Percentiles rank a stretch among this genome's conserved stretches.
These are phyloP conservation scores for Corydoras sp. DNA, from an alignment of 2,113 vertebrate genomes.

Conservation along the genomic window DNA sequence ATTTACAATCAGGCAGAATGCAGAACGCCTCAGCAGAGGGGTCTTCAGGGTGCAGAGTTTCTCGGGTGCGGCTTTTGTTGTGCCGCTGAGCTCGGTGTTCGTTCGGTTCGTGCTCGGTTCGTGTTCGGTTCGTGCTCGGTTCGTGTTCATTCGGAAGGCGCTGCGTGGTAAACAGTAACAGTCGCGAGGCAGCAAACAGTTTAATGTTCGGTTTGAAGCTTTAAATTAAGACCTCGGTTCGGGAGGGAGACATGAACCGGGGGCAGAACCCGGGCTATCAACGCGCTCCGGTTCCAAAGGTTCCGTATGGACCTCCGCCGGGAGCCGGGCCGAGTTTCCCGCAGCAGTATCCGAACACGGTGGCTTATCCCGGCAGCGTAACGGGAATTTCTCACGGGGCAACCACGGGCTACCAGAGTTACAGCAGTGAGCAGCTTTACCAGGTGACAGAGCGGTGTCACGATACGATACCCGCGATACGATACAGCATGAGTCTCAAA, in stretches of 20 bases:
- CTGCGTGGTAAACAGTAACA: too few relatives aligned
- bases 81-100: too few relatives aligned
- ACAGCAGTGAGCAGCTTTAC: constrained; percentile 18
- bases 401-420: background rate
- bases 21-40: background rate
- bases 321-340: constrained; percentile 3
- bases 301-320: constrained; percentile 1
- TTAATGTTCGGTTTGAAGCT: too few relatives aligned
- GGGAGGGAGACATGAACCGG: constrained; percentile 18
- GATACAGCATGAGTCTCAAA: too few relatives aligned
- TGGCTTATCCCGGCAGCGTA: background rate
- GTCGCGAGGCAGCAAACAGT: too few relatives aligned
- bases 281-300: background rate
- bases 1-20: too few relatives aligned
- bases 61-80: background rate
- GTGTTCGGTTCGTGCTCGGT: too few relatives aligned
- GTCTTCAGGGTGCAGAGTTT: background rate
- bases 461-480: too few relatives aligned
- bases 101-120: too few relatives aligned
- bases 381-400: background rate
- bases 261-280: constrained; percentile 18
- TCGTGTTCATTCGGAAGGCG: too few relatives aligned
- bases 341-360: background rate
- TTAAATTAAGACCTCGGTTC: background rate
- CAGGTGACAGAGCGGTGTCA: constrained; percentile 12